Base-by-base conservation (phyloP, 2,797 vertebrate genomes). In the Gymnoscopelus braueri region DNA sequence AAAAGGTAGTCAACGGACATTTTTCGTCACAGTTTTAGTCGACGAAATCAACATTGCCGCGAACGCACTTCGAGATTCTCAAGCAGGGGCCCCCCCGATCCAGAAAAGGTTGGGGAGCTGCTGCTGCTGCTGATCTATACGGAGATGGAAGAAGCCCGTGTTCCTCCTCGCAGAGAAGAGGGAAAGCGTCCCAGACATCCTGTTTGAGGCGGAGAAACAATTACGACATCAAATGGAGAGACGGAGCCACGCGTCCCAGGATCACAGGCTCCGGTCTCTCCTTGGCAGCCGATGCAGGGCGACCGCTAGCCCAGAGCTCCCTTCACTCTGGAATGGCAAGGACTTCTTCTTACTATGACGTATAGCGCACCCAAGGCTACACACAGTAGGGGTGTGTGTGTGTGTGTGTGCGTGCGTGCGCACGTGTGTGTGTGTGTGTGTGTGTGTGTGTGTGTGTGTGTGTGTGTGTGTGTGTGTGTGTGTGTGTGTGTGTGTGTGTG, bases 211-310 rank as follows among this genome's bases (percentile, higher is more conserved):
- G 74, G 61, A 83, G 67, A 75, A 81, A 86, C 75, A 86, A 86
- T 83, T 86, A 78, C 58, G 71, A 71, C 82, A 79, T 87, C 81
- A 88, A 86, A 87, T 65, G 59, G 71, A 79, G 70, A 78, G 63
- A 78, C 69, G 55, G 70, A 65, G 39, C 73, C 67, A 54, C 66
- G 78, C 71, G 79, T 75, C 65, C 63, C 68, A 72, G 80, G 84
- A 84, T 79, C 80, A 81, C 52, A 77, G 67, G 60, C 60, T 65
- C 54, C 49, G 83, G 60, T 78, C 71, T 81, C 72, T 81, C 76
- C 72, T 85, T 86, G 87, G 86, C 87, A 84, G 78, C 23, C 35
- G 23, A 54, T 70, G 68, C 67, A 71, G 59, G 19, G 32, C 13
- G 6, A 29, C 59, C 67, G 58, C 63, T 82, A 75, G 79, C 82